phyloP scores from a whole-genome alignment of 2,113 vertebrate species.

The Gallinago jamesoni region DNA sequence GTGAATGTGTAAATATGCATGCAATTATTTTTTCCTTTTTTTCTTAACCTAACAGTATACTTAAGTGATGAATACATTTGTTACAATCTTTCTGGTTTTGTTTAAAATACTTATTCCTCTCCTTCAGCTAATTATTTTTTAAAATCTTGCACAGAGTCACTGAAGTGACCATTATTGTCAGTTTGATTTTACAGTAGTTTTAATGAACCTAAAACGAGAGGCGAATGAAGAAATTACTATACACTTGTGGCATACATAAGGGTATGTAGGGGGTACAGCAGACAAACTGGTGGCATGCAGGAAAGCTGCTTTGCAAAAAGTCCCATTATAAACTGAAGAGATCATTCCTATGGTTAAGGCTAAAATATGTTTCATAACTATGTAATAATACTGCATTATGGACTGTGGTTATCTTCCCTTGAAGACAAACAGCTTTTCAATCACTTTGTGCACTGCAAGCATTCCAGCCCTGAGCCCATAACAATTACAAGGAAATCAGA shows the following conservation, averaged over 20 bases:
- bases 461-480: conserved; percentile 1
- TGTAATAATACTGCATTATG: conserved; percentile 3
- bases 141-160: not conserved
- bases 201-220: not conserved
- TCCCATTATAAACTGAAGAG: not conserved
- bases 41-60: not conserved
- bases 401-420: not conserved
- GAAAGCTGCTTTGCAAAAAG: not conserved
- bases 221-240: not conserved
- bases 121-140: not conserved
- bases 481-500: conserved; percentile 52
- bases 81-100: not conserved
- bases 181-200: not conserved
- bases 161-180: not conserved
- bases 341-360: not conserved
- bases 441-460: conserved; percentile 11
- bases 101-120: not conserved
- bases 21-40: not conserved
- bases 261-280: not conserved
- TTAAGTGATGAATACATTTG: not conserved
- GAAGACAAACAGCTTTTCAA: conserved; percentile 47
- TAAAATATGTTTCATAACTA: not conserved
- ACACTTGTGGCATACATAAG: not conserved
- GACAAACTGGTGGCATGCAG: not conserved
- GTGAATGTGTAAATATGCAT: not conserved